Base-by-base conservation (phyloP, 2,113 vertebrate genomes). In the Stictonetta naevosa region DNA sequence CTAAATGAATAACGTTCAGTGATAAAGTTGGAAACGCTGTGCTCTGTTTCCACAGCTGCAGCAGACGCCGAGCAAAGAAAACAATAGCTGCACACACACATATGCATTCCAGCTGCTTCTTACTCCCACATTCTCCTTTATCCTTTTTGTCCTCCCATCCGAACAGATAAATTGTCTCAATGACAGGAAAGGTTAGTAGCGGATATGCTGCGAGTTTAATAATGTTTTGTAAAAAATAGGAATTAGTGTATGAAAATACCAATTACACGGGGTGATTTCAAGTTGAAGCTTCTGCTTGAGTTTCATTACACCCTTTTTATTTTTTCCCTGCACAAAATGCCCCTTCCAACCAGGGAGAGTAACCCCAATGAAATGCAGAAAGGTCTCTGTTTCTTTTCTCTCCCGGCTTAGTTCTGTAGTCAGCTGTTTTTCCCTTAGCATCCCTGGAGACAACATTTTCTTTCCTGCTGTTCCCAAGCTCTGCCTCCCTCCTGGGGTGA, bases 21-120 rank as follows among this genome's bases (percentile, higher is more conserved):
- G 68, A 83, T 93, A 68, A 90, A 86, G 73, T 76, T 95, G 80
- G 83, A 88, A 94, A 50, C 1, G 0, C 6, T 33, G 59, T 56
- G 64, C 86, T 92, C 75, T 76, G 34, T 95, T 91, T 92, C 87
- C 86, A 87, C 93, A 96, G 91, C 91, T 95, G 89, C 90, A 59
- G 59, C 11, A 6, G 52, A 59, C 79, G 36, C 34, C 40, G 69
- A 81, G 90, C 93, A 89, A 68, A 60, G 81, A 33, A 86, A 95
- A 78, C 73, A 96, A 95, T 89, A 79, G 83, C 44, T 52, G 36
- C 63, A 28, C 14, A 16, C 8, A 36, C 71, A 88, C 93, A 93
- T 77, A 33, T 96, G 94, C 60, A 29, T 87, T 88, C 91, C 95
- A 96, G 92, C 86, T 97, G 95, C 83, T 82, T 86, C 40, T 2